Percentiles rank a stretch among this genome's conserved stretches.
These are phyloP conservation scores for Erpobdella octoculata DNA, from an alignment of 2,888 invertebrate species.

Conservation along the genomic window DNA sequence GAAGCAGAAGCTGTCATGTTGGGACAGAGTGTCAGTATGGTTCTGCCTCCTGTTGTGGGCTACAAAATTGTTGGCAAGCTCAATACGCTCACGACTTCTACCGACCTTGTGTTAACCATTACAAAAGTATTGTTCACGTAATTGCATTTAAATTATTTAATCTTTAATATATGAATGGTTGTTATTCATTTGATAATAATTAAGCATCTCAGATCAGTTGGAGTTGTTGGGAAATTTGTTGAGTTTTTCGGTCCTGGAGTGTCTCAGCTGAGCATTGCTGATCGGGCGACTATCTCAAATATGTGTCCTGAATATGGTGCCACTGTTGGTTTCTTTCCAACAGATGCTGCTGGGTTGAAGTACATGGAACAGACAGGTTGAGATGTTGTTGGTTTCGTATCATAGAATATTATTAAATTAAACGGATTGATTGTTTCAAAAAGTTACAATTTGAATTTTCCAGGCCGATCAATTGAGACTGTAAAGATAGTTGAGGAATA, in stretches of 20 bases:
- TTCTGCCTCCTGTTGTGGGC: constrained; percentile 88
- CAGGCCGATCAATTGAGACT: constrained; percentile 73
- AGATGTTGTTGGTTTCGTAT: too few species aligned
- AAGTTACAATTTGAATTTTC: too few species aligned
- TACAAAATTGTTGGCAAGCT: constrained; percentile 76
- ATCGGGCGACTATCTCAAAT: constrained; percentile 92
- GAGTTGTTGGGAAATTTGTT: constrained; percentile 96
- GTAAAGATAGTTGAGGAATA: constrained; percentile 67
- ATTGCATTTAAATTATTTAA: neutral
- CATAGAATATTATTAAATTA: too few species aligned
- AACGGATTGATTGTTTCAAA: too few species aligned
- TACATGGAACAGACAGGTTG: constrained; percentile 79
- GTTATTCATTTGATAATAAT: too few species aligned
- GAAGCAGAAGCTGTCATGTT: constrained; percentile 99
- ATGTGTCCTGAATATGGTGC: constrained; percentile 99
- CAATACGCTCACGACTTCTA: constrained; percentile 78
- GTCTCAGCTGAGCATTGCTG: constrained; percentile 79
- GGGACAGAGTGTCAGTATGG: constrained; percentile 92
- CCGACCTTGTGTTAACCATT: constrained; percentile 90
- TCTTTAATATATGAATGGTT: too few species aligned
- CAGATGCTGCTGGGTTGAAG: constrained; percentile 70
- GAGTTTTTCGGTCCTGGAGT: constrained; percentile 96
- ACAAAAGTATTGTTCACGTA: constrained; percentile 67
- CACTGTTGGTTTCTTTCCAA: constrained; percentile 88
- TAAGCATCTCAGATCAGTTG: constrained; percentile 77